These are phyloP conservation scores for Charadrius vociferus DNA, from an alignment of 2,113 vertebrate species.

Conservation along the genomic window DNA sequence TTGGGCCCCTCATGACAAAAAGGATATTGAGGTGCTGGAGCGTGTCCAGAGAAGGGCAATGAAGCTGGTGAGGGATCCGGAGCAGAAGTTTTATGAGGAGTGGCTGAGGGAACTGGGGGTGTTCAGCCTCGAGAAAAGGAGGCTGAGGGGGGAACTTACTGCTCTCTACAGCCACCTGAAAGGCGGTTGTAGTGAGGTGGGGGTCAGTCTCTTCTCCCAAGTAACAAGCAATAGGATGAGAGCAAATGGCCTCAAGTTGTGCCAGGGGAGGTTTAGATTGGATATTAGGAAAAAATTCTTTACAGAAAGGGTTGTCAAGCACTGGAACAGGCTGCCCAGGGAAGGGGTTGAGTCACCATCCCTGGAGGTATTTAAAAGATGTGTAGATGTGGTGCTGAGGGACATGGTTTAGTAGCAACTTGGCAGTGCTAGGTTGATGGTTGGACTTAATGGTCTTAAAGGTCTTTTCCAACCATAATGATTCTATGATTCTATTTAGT, in stretches of 20 bases:
- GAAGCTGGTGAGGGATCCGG: background rate
- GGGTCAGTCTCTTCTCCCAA: background rate
- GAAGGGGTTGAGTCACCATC: background rate
- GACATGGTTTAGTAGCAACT: background rate
- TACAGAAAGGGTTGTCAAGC: background rate
- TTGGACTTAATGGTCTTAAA: background rate
- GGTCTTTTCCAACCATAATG: background rate
- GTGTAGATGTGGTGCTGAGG: background rate
- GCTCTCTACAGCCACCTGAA: background rate
- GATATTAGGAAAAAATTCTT: background rate
- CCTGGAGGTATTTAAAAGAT: background rate
- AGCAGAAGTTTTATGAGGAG: background rate
- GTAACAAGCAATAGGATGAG: background rate
- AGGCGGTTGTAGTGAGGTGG: background rate
- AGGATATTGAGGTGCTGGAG: background rate
- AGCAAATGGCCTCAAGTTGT: background rate
- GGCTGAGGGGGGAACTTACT: background rate
- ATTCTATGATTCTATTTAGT: background rate
- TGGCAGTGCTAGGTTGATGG: background rate
- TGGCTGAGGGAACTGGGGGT: background rate
- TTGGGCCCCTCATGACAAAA: background rate
- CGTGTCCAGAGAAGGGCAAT: background rate
- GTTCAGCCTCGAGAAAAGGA: background rate
- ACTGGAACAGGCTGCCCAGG: background rate
- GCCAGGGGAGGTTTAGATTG: background rate